Evolutionary conservation across 2,888 invertebrate species (phyloP), one percentile per base, ranked within the genome.

Genomic region (Drosophila borealis): DNA sequence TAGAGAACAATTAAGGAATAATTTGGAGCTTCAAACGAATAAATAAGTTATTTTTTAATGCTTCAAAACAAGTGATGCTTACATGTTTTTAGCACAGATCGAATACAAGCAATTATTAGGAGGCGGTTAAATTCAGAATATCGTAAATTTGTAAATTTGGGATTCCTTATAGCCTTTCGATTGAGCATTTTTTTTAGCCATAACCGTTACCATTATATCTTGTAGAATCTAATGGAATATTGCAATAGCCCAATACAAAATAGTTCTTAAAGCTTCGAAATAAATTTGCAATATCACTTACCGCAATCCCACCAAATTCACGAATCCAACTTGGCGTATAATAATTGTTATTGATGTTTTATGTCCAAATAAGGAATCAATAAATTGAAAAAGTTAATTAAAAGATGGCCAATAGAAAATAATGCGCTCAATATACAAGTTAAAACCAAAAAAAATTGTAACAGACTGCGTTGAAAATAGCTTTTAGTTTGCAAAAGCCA

Each of bases 21-120:
- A 11, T 88, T 51, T 0, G 86, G 83, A 41, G 88, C 84, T 84
- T 39, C 5, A 44, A 17, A 14, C 11, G n/a, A 21, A 17, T n/a
- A 2, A 19, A 19, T 3, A 5, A 29, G 49, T 49, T 11, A 68
- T 29, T 51, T 80, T 88, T 5, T 2, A 81, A 37, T 4, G 71
- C 63, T 62, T 51, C 55, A 11, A 88, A 53, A n/a, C n/a, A n/a
- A n/a, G n/a, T n/a, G n/a, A n/a, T n/a, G n/a, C n/a, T n/a, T n/a
- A n/a, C n/a, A n/a, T n/a, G n/a, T n/a, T n/a, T n/a, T n/a, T n/a
- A n/a, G n/a, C n/a, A n/a, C n/a, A n/a, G n/a, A n/a, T n/a, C n/a
- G n/a, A n/a, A n/a, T n/a, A 49, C 85, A 88, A 4, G 57, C 67
- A 39, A 80, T 62, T 25, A 84, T 80, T 5, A 88, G 39, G 6